These are phyloP conservation scores for Eulemur coronatus DNA, from an alignment of 2,797 vertebrate species.

Conservation along the genomic window DNA sequence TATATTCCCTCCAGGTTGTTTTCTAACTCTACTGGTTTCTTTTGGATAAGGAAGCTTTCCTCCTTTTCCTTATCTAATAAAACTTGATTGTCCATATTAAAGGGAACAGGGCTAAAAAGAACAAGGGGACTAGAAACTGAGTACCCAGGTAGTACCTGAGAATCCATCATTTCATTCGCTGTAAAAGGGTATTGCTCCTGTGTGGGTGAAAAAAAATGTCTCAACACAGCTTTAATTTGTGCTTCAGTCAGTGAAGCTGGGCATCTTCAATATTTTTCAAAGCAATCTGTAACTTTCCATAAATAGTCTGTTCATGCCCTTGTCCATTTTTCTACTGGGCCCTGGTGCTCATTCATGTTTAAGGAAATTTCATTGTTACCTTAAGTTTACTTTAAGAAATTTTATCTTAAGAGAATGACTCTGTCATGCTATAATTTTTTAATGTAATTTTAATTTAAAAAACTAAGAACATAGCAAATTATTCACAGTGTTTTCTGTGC, in stretches of 20 bases:
- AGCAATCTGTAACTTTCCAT: neutral
- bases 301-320: neutral
- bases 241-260: neutral
- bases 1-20: neutral
- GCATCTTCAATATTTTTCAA: neutral
- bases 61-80: no score
- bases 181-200: neutral
- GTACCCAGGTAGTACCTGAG: neutral
- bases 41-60: no score
- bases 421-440: neutral
- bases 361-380: no score
- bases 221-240: neutral
- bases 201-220: neutral
- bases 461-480: neutral
- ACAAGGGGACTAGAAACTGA: neutral
- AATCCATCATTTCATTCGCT: neutral
- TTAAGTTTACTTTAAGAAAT: no score
- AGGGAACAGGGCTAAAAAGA: neutral
- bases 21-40: neutral
- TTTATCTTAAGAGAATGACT: no score
- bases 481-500: neutral
- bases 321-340: neutral
- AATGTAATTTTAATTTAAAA: conserved; percentile 5
- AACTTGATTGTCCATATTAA: neutral
- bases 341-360: neutral